Base-by-base conservation (phyloP, 1,140 invertebrate genomes). In the Ooceraea biroi region DNA sequence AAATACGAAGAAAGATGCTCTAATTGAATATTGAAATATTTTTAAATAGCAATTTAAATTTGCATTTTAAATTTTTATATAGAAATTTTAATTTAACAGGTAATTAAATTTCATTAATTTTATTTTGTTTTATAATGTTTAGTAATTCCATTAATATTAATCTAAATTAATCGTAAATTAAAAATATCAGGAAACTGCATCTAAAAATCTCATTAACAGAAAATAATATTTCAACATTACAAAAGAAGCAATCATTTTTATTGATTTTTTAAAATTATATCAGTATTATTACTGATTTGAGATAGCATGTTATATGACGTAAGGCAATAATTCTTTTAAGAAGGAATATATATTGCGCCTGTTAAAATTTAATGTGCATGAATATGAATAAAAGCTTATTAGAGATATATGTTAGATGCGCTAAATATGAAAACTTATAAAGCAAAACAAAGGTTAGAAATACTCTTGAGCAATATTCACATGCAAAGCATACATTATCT, bases 401-500 rank as follows among this genome's bases (percentile, higher is more conserved):
- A 63, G 10, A 44, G n/a, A 63, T 41, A 76, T 25, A 50, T 63
- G 41, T 30, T 44, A 36, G 0, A 71, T 27, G 41, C 19, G 19
- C 25, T 27, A 44, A 4, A 57, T 10, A 14, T 52, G 30, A 48
- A 68, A 71, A 78, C 17, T 22, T 50, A 8, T 52, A 57, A 25
- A 19, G 17, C 41, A 10, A 80, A 27, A 46, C 55, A 57, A 80
- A 80, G 30, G 50, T 22, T 78, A 68, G 7, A 78, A 78, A 68
- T 78, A 78, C 36, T 22, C 7, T 50, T 1, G 25, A 44, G 69
- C 50, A 57, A 58, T 80, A 71, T 46, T 57, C 12, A 57, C 76
- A 58, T 80, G 76, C 76, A 69, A 69, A 78, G 48, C 74, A n/a
- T 68, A 68, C 36, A 27, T 30, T 7, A 78, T 44, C 44, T 78